These are phyloP conservation scores for Rattus norvegicus DNA, from an alignment of 2,113 vertebrate species.

Conservation along the genomic window GRCr8 NC_086030.1:30547001-30547500, in stretches of 20 bases:
- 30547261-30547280: not conserved
- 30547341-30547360: not conserved
- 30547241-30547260: not conserved
- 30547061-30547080: slow-evolving; percentile 88
- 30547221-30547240: not conserved
- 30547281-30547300: not conserved
- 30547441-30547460: not conserved
- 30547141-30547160: slow-evolving; percentile 77
- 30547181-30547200: not conserved
- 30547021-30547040: slow-evolving; percentile 92
- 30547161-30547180: not conserved
- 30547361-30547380: not conserved
- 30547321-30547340: too few relatives aligned
- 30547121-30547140: slow-evolving; percentile 87
- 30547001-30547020: slow-evolving; percentile 91
- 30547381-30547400: not conserved
- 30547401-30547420: not conserved
- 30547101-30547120: slow-evolving; percentile 84
- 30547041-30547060: slow-evolving; percentile 89
- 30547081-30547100: slow-evolving; percentile 88
- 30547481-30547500: not conserved
- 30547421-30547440: not conserved
- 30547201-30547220: too few relatives aligned
- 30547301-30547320: not conserved
- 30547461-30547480: not conserved